Evolutionary conservation across 2,888 invertebrate genomes (phyloP), one percentile per base, ranked within the genome.

Genomic region (Linyphia triangularis): DNA sequence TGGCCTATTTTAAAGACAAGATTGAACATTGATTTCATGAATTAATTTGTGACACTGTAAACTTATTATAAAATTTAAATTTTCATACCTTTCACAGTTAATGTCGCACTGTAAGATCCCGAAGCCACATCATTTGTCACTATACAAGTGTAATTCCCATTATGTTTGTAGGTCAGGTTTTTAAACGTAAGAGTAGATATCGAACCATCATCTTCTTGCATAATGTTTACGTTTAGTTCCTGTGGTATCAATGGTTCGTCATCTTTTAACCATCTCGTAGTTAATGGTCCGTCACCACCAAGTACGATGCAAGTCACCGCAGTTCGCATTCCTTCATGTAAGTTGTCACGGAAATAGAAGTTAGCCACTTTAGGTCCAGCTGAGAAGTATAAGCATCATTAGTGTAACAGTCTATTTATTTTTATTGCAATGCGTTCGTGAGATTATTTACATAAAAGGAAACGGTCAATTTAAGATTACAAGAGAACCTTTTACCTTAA

Each of bases 221-320:
- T 26, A 5, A 90, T 73, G 28, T 85, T 85, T 0, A 88, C 90
- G 26, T 85, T 61, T 9, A 82, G 51, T 40, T 88, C 86, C 19
- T 73, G 77, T 16, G 78, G 78, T 0, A 92, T 91, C 33, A 93
- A 91, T 7, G 91, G 90, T 19, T 91, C 89, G 0, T 92, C 92
- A 90, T 93, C 92, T 89, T 92, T 92, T 22, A 92, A 90, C 93
- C 93, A 93, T 24, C 90, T 90, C n/a, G 93, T 92, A 19, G 90
- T 91, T 67, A 93, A 91, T 24, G 93, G 93, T n/a, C 84, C 81
- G 51, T 90, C 90, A 2, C 90, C 90, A 7, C 82, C 89, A 5
- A 83, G 40, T 0, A 90, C 90, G 7, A 90, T 85, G 40, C 90
- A 90, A 0, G 89, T 88, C 7, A 86, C 90, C 0, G 86, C 89